Conservation (phyloP, 1,140 invertebrate species). For the Luehdorfia chinensis region DNA sequence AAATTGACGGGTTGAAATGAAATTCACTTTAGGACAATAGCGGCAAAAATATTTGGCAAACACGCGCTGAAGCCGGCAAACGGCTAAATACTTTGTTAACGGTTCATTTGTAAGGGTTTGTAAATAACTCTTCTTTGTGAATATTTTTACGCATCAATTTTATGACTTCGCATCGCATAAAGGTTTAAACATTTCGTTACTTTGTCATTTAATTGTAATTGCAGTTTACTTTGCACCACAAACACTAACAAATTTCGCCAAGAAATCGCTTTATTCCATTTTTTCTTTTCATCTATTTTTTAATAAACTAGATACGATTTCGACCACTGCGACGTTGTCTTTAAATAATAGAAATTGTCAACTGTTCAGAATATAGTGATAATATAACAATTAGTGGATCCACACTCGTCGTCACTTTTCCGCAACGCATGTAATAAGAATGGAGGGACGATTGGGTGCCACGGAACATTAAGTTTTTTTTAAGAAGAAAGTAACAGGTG, state of each 20-base stretch:
- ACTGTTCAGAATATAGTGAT: too few relatives aligned
- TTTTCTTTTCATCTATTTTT: too few relatives aligned
- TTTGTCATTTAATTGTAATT: constrained; percentile 12
- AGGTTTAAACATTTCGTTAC: constrained; percentile 26
- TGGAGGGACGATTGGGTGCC: too few relatives aligned
- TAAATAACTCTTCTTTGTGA: constrained; percentile 39
- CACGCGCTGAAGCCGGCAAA: constrained; percentile 23
- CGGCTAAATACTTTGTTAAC: constrained; percentile 50
- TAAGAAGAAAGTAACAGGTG: too few relatives aligned
- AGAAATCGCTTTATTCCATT: too few relatives aligned
- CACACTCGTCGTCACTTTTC: too few relatives aligned
- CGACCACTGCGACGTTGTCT: too few relatives aligned
- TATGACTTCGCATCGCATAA: constrained; percentile 37
- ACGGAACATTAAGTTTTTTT: too few relatives aligned
- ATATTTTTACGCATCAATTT: constrained; percentile 45
- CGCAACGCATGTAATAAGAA: too few relatives aligned
- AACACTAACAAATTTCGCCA: constrained; percentile 1
- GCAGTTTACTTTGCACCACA: constrained; percentile 6
- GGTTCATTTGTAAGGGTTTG: constrained; percentile 60
- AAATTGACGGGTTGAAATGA: constrained; percentile 50
- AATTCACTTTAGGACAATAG: constrained; percentile 48
- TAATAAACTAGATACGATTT: too few relatives aligned
- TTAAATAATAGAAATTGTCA: too few relatives aligned
- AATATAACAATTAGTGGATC: too few relatives aligned
- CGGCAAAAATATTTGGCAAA: constrained; percentile 50